Conservation (phyloP, 2,113 vertebrate species). For the Galemys pyrenaicus region DNA sequence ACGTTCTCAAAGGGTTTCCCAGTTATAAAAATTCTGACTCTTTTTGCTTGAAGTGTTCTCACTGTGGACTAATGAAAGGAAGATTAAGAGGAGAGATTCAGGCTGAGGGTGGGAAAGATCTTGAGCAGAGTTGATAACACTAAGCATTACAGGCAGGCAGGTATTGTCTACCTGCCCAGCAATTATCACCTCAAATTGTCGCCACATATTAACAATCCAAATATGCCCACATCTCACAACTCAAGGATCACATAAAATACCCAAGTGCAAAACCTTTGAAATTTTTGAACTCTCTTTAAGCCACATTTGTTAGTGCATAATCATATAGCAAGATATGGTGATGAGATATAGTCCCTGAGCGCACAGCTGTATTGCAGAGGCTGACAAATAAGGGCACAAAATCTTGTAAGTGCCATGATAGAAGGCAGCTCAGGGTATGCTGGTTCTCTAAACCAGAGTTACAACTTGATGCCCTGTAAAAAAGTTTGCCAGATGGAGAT, state of each 20-base stretch:
- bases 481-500: neutral
- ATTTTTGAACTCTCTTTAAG: constrained; percentile 34
- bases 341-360: neutral
- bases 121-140: constrained; percentile 21
- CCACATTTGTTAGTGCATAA: neutral
- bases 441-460: neutral
- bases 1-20: constrained; percentile 25
- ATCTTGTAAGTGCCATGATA: neutral
- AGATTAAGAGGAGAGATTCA: neutral
- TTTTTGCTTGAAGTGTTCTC: constrained; percentile 23
- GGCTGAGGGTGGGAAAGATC: neutral
- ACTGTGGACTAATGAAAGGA: constrained; percentile 14
- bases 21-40: constrained; percentile 8
- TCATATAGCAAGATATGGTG: neutral
- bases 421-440: neutral
- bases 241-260: constrained; percentile 20
- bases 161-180: neutral
- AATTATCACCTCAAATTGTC: constrained; percentile 1
- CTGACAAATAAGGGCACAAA: neutral
- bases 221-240: neutral
- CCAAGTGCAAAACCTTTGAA: neutral
- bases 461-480: neutral
- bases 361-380: constrained; percentile 32
- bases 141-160: neutral
- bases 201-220: neutral